A percentile compares a stretch with the other conserved stretches of the same genome.
These are phyloP conservation scores for Machimus atricapillus DNA, from an alignment of 2,888 invertebrate species.

Conservation along the genomic window DNA sequence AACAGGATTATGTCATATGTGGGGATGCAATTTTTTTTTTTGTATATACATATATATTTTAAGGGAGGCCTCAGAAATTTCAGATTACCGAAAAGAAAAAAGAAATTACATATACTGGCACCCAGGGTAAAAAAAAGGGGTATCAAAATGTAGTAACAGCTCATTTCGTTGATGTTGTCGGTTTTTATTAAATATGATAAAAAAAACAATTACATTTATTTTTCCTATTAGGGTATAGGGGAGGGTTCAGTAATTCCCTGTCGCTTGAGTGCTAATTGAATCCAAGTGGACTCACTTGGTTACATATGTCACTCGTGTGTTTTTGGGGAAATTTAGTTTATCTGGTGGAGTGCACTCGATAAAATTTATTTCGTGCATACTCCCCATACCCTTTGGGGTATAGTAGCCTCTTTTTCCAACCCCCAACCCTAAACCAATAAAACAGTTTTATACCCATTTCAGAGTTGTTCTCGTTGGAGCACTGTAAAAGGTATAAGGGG, in stretches of 20 bases:
- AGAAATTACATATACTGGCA: no score
- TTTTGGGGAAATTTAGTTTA: constrained; percentile 28
- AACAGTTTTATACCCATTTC: neutral
- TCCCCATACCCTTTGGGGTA: no score
- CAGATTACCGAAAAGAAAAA: no score
- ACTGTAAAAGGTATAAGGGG: neutral
- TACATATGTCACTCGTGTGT: constrained; percentile 26
- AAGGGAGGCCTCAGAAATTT: no score
- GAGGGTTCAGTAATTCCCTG: neutral
- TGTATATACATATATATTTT: no score
- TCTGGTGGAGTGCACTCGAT: constrained; percentile 19
- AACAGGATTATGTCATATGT: constrained; percentile 34
- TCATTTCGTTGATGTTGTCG: neutral
- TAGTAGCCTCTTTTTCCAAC: neutral
- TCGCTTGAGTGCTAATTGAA: constrained; percentile 25
- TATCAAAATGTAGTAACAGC: neutral
- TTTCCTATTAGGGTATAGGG: neutral
- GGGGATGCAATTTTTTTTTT: neutral
- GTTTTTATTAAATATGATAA: neutral
- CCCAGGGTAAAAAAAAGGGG: neutral
- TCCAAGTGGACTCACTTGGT: constrained; percentile 27
- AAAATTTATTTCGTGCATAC: constrained; percentile 6
- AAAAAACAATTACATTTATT: neutral
- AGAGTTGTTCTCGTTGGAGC: neutral
- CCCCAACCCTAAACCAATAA: neutral